Evolutionary conservation across 1,140 invertebrate species (phyloP).

Genomic region (Ridgeia piscesae): DNA sequence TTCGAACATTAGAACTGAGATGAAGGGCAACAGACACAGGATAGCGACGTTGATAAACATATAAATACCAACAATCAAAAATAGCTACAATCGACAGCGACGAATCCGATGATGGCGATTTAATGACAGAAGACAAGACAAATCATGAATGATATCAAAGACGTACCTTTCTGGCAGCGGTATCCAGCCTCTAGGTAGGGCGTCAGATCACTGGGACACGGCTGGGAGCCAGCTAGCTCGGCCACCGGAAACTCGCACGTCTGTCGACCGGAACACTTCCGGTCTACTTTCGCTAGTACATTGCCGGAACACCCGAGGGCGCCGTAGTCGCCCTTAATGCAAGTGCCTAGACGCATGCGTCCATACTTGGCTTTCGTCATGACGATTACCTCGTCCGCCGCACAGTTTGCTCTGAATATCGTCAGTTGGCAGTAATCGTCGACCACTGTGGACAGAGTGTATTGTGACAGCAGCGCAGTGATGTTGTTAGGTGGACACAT

Average conservation of each 20-base stretch:
- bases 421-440: constrained; percentile 9
- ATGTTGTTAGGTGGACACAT: too few species aligned
- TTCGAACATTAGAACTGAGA: too few species aligned
- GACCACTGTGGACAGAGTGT: background rate
- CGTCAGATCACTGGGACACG: constrained; percentile 25
- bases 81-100: too few species aligned
- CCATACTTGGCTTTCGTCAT: constrained; percentile 20
- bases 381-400: background rate
- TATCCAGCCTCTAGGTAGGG: constrained; percentile 27
- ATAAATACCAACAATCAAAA: too few species aligned
- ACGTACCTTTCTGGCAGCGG: constrained; percentile 18
- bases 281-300: constrained; percentile 17
- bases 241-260: constrained; percentile 21
- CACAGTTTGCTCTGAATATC: background rate
- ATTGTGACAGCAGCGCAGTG: background rate
- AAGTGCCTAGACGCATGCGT: constrained; percentile 19
- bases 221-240: constrained; percentile 11
- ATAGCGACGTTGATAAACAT: too few species aligned
- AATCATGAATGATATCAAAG: background rate
- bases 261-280: constrained; percentile 20
- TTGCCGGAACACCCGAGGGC: constrained; percentile 15
- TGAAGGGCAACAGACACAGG: too few species aligned
- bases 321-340: constrained; percentile 21
- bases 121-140: background rate
- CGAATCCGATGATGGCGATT: background rate